Evolutionary conservation across 2,113 vertebrate genomes (phyloP).

Genomic region (Panthera tigris): DNA sequence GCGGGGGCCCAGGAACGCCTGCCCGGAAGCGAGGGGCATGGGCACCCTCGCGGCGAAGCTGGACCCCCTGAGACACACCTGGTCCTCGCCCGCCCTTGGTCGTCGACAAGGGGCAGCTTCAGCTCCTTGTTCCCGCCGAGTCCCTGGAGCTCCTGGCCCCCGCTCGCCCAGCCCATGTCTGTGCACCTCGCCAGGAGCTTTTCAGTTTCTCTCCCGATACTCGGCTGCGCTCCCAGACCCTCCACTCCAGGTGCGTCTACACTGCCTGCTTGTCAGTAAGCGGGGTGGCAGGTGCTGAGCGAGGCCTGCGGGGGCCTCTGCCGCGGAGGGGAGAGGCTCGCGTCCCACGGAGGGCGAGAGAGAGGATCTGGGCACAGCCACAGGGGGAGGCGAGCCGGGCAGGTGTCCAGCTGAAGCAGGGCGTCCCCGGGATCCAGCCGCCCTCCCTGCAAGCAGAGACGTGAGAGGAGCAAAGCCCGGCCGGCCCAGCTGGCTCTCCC

Average conservation of each 20-base stretch:
- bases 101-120: rapidly evolving
- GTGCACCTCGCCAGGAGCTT: background rate
- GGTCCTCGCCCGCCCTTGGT: background rate
- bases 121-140: background rate
- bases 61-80: background rate
- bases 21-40: background rate
- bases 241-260: background rate
- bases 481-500: background rate
- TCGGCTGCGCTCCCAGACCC: background rate
- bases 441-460: background rate
- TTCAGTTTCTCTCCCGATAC: too few species aligned
- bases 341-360: rapidly evolving
- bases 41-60: rapidly evolving
- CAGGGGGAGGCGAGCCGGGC: background rate
- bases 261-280: background rate
- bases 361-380: background rate
- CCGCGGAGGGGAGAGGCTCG: rapidly evolving
- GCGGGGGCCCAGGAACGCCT: background rate
- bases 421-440: background rate
- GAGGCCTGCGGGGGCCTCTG: rapidly evolving
- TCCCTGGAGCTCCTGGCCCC: background rate
- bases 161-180: background rate
- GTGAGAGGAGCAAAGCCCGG: background rate
- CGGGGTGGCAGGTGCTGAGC: background rate
- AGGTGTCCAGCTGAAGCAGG: background rate